A percentile compares a stretch with the other conserved stretches of the same genome.
These are phyloP conservation scores for Gymnoscelis rufifasciata DNA, from an alignment of 2,888 invertebrate species.

Conservation along the genomic window DNA sequence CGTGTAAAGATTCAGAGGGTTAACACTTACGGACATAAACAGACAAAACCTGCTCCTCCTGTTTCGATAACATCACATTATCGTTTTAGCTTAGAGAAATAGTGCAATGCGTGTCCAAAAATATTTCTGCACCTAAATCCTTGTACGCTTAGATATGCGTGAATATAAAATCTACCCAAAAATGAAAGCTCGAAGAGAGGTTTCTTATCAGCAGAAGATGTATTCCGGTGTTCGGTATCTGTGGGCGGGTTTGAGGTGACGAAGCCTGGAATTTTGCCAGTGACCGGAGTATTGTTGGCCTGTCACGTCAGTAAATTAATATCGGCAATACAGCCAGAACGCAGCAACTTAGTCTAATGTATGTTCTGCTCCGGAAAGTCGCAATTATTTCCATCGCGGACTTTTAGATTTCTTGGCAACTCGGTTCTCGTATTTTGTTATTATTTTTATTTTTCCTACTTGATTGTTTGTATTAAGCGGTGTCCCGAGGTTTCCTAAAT, in stretches of 20 bases:
- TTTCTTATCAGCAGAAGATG: constrained; percentile 51
- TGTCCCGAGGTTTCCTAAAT: background rate
- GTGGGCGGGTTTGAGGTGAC: constrained; percentile 35
- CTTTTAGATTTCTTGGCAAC: constrained; percentile 18
- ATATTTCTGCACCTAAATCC: no score
- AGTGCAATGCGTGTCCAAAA: no score
- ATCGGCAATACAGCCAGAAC: constrained; percentile 55
- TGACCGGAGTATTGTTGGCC: constrained; percentile 56
- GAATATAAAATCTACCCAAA: constrained; percentile 9
- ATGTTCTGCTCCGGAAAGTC: constrained; percentile 17
- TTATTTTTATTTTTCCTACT: background rate
- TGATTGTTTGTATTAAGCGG: no score
- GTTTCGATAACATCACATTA: no score
- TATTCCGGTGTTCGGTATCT: constrained; percentile 48
- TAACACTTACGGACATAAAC: no score
- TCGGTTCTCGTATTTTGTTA: constrained; percentile 9
- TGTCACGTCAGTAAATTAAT: constrained; percentile 68
- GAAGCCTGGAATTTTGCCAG: constrained; percentile 62
- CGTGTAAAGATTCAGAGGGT: no score
- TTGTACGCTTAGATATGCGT: no score
- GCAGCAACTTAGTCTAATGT: constrained; percentile 37
- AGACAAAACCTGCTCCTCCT: no score
- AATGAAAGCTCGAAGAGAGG: constrained; percentile 22
- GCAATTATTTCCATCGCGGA: constrained; percentile 9
- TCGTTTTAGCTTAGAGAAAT: no score